These are phyloP conservation scores for Gambusia yucatana DNA, from an alignment of 2,797 vertebrate species.

Conservation along the genomic window DNA sequence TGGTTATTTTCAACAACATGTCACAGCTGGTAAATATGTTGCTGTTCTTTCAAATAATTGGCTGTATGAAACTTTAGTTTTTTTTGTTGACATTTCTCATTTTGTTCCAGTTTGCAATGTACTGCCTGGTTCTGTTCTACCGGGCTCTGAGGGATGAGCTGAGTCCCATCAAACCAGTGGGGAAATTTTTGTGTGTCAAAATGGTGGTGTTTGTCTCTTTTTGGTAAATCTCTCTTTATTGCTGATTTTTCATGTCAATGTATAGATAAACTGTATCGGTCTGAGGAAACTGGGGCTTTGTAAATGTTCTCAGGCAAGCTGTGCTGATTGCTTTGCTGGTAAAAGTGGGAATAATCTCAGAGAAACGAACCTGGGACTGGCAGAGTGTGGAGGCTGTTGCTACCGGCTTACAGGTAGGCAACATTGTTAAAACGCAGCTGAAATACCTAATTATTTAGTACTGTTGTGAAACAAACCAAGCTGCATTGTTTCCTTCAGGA, in stretches of 20 bases:
- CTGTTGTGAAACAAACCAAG: slow-evolving; percentile 1
- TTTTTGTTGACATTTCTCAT: slow-evolving; percentile 13
- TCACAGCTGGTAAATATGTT: slow-evolving; percentile 89
- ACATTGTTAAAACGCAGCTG: background rate
- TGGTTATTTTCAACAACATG: slow-evolving; percentile 97
- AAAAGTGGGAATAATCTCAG: slow-evolving; percentile 95
- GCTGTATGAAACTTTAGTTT: background rate
- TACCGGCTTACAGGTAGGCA: slow-evolving; percentile 93
- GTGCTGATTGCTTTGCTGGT: slow-evolving; percentile 95
- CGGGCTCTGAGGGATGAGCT: slow-evolving; percentile 93
- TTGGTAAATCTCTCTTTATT: slow-evolving; percentile 84
- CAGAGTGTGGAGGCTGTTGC: slow-evolving; percentile 94
- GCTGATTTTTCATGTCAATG: background rate
- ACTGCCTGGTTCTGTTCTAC: slow-evolving; percentile 97
- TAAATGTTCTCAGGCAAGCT: slow-evolving; percentile 87
- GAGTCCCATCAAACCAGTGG: slow-evolving; percentile 92
- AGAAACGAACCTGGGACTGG: slow-evolving; percentile 94
- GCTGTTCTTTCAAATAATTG: background rate
- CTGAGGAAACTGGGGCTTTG: background rate
- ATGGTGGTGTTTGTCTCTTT: slow-evolving; percentile 98
- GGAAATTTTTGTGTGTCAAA: slow-evolving; percentile 98
- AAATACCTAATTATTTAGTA: background rate
- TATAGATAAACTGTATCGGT: background rate
- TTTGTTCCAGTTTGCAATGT: slow-evolving; percentile 93
- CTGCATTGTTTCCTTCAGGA: slow-evolving; percentile 79